Percentiles rank a stretch among this genome's conserved stretches.
These are phyloP conservation scores for Ametastegia equiseti DNA, from an alignment of 2,888 invertebrate genomes.

Conservation along the genomic window DNA sequence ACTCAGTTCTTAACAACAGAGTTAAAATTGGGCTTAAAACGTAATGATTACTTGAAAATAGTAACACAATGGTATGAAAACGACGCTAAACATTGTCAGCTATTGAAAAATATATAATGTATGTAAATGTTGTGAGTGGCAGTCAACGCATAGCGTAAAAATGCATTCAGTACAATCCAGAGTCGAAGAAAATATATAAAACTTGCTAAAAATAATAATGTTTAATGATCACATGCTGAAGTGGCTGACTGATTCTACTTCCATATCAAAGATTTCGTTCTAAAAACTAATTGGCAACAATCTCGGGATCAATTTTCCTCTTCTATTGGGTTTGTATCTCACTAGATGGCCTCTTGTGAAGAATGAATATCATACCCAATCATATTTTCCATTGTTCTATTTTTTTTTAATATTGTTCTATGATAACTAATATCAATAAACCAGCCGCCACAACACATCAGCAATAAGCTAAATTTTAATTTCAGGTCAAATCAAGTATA, in stretches of 20 bases:
- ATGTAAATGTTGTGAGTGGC: neutral
- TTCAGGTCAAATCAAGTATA: slow-evolving; percentile 13
- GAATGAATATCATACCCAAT: neutral
- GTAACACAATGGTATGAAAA: neutral
- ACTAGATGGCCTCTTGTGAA: too few relatives aligned
- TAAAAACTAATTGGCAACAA: neutral
- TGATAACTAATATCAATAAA: neutral
- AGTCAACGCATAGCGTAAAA: neutral
- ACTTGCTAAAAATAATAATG: slow-evolving; percentile 17
- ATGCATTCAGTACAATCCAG: neutral
- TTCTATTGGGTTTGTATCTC: neutral
- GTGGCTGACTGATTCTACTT: neutral
- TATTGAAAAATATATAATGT: slow-evolving; percentile 4
- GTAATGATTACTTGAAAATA: neutral
- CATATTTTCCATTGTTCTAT: neutral
- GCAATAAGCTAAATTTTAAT: neutral
- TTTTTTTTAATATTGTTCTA: neutral
- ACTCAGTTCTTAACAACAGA: neutral
- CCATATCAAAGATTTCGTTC: neutral
- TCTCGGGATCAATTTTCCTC: neutral
- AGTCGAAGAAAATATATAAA: slow-evolving; percentile 1
- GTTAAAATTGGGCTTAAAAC: slow-evolving; percentile 18
- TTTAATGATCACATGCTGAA: neutral
- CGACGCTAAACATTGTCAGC: neutral
- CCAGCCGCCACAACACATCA: neutral